Evolutionary conservation across 2,888 invertebrate genomes (phyloP).

Genomic region (Drosophila demipolita): DNA sequence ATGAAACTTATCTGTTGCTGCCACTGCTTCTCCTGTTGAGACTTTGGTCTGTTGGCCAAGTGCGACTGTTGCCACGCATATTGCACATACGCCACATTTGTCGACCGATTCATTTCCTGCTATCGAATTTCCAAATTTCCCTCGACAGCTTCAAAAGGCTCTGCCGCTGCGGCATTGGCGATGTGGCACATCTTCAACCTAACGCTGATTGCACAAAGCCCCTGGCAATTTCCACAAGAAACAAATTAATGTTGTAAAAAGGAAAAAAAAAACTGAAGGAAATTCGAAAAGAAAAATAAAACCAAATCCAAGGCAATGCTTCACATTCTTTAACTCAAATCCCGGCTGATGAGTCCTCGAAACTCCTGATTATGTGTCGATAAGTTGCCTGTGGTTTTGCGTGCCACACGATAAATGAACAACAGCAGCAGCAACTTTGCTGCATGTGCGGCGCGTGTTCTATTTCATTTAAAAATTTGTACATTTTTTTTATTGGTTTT

Average conservation of each 20-base stretch:
- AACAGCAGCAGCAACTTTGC: conserved; percentile 13
- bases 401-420: conserved; percentile 51
- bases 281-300: neutral
- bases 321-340: conserved; percentile 45
- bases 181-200: conserved; percentile 26
- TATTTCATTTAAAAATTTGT: conserved; percentile 21
- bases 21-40: neutral
- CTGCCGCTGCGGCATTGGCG: conserved; percentile 20
- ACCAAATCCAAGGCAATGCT: conserved; percentile 33
- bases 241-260: conserved; percentile 68
- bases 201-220: conserved; percentile 77
- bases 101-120: conserved; percentile 68
- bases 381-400: conserved; percentile 64
- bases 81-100: conserved; percentile 64
- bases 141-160: conserved; percentile 51
- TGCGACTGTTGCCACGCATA: conserved; percentile 34
- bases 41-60: conserved; percentile 8
- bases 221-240: conserved; percentile 63
- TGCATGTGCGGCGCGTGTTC: conserved; percentile 30
- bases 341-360: conserved; percentile 11
- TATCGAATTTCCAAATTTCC: conserved; percentile 66
- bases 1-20: conserved; percentile 34
- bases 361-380: conserved; percentile 65
- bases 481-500: conserved; percentile 9
- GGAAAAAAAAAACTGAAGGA: conserved; percentile 3